These are phyloP conservation scores for Gadus macrocephalus DNA, from an alignment of 2,113 vertebrate genomes.

Conservation along the genomic window DNA sequence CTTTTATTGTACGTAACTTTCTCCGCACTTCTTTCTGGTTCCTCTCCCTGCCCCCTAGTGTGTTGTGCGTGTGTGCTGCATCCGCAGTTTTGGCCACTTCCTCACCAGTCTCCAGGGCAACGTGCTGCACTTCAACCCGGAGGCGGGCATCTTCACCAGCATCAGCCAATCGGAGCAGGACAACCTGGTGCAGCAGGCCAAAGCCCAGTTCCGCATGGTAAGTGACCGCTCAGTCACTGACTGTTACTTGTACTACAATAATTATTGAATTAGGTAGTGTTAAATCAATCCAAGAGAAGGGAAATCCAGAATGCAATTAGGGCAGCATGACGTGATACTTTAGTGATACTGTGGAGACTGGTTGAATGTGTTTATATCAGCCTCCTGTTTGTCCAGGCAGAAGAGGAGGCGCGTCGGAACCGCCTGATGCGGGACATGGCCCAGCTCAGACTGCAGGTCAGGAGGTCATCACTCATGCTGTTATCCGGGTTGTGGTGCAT, in stretches of 20 bases:
- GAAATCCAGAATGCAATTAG: no score
- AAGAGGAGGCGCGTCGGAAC: slow-evolving; percentile 93
- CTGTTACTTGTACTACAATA: not conserved
- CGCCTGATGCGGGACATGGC: slow-evolving; percentile 97
- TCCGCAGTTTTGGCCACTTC: slow-evolving; percentile 96
- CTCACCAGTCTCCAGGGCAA: slow-evolving; percentile 88
- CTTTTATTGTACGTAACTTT: no score
- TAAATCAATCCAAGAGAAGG: no score
- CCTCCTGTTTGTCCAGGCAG: slow-evolving; percentile 72
- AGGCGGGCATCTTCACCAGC: slow-evolving; percentile 95
- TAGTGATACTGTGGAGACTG: no score
- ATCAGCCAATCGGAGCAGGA: slow-evolving; percentile 85
- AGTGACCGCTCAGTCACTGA: slow-evolving; percentile 43
- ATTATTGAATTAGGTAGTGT: no score
- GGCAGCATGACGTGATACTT: no score
- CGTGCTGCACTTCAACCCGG: slow-evolving; percentile 90
- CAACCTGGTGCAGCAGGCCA: slow-evolving; percentile 86
- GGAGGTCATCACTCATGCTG: not conserved
- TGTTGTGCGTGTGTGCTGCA: slow-evolving; percentile 84
- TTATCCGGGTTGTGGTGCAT: no score
- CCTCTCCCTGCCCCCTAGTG: slow-evolving; percentile 66
- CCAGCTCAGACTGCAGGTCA: slow-evolving; percentile 92
- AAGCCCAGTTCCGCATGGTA: slow-evolving; percentile 97
- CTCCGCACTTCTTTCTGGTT: not conserved
- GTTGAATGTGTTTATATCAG: no score